Evolutionary conservation across 2,113 vertebrate species (phyloP).

Genomic region (Aleadryas rufinucha): DNA sequence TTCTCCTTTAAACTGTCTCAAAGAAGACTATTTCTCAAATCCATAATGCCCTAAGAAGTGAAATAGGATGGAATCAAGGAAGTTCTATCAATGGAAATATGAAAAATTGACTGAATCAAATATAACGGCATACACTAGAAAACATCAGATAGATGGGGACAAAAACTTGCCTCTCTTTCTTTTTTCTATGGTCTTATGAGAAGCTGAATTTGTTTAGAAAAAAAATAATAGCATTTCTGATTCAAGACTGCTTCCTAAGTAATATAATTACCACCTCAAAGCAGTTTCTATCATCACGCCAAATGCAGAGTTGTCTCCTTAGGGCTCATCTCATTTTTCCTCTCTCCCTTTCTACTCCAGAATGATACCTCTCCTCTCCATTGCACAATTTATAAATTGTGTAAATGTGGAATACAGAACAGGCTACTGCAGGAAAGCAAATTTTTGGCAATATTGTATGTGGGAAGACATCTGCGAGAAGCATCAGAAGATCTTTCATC

Average conservation of each 20-base stretch:
- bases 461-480: conserved; percentile 74
- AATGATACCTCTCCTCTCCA: conserved; percentile 32
- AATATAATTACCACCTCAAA: background rate
- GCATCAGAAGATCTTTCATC: conserved; percentile 68
- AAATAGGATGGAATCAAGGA: background rate
- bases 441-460: conserved; percentile 67
- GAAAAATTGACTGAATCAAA: background rate
- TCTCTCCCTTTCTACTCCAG: conserved; percentile 15
- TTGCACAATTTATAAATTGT: conserved; percentile 35
- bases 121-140: background rate
- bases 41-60: background rate
- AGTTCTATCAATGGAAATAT: background rate
- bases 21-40: background rate
- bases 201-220: background rate
- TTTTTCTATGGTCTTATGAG: background rate
- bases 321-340: conserved; percentile 14
- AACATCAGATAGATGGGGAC: background rate
- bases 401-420: conserved; percentile 56
- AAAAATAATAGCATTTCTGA: background rate
- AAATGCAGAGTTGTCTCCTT: background rate
- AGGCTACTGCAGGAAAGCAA: conserved; percentile 58
- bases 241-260: background rate
- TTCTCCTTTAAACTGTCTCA: background rate
- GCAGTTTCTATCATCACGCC: background rate
- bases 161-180: background rate